Conservation (phyloP, 1,140 invertebrate genomes). For the Pogonognathellus flavescens region DNA sequence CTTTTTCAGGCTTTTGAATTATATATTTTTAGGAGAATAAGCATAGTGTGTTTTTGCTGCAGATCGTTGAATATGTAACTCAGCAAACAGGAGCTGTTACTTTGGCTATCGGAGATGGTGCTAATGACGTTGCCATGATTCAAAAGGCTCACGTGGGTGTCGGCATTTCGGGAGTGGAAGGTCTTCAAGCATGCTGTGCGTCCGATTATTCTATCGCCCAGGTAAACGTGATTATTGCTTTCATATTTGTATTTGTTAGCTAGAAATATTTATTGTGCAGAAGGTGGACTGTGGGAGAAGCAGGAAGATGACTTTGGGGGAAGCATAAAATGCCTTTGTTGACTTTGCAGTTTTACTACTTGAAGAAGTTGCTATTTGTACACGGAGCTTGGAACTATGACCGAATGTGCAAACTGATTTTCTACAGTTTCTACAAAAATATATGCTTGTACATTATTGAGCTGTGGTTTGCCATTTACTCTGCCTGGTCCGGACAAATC, state of each 20-base stretch:
- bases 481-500: constrained; percentile 98
- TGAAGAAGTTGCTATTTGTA: constrained; percentile 90
- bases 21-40: neutral
- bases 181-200: constrained; percentile 96
- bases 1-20: neutral
- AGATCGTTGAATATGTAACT: constrained; percentile 96
- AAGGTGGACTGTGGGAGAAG: too few species aligned
- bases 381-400: constrained; percentile 99
- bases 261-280: too few species aligned
- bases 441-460: constrained; percentile 99
- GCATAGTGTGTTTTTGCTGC: neutral
- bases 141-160: constrained; percentile 95
- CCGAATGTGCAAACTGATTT: constrained; percentile 96
- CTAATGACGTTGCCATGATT: constrained; percentile 99
- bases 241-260: too few species aligned
- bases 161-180: constrained; percentile 98
- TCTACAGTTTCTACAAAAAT: constrained; percentile 99
- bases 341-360: constrained; percentile 89
- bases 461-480: constrained; percentile 98
- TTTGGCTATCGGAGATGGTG: constrained; percentile 97
- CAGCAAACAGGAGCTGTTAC: constrained; percentile 88
- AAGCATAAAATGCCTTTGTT: too few species aligned
- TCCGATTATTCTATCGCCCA: constrained; percentile 97
- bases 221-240: constrained; percentile 70
- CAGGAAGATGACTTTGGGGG: too few species aligned